Evolutionary conservation across 2,888 invertebrate genomes (phyloP).

Genomic region (Pteria penguin): DNA sequence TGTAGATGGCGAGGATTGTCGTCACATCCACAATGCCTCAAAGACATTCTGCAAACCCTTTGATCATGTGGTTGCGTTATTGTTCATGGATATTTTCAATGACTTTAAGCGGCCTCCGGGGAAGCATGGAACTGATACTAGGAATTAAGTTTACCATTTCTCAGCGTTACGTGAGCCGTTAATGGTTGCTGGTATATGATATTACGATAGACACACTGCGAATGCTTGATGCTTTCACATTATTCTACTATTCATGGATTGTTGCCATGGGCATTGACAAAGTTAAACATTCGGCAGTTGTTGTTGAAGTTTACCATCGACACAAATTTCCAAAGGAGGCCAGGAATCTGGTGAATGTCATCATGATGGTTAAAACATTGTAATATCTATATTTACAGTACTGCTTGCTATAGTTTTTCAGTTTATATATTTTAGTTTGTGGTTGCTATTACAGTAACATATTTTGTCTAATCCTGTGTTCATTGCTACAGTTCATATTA

Average conservation of each 20-base stretch:
- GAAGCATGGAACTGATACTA: conserved; percentile 35
- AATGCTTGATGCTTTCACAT: conserved; percentile 46
- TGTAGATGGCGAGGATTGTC: conserved; percentile 62
- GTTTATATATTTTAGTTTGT: too few species aligned
- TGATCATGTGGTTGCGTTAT: conserved; percentile 41
- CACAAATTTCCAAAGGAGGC: conserved; percentile 1
- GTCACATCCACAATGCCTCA: conserved; percentile 60
- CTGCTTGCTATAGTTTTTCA: too few species aligned
- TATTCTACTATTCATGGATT: conserved; percentile 42
- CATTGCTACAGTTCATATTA: too few species aligned
- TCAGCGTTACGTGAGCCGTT: conserved; percentile 44
- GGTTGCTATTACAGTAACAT: too few species aligned
- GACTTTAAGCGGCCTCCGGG: conserved; percentile 60
- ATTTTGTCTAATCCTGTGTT: too few species aligned
- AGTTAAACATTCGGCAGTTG: conserved; percentile 6
- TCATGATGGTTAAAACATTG: conserved; percentile 15
- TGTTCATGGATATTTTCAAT: conserved; percentile 50
- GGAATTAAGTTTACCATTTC: conserved; percentile 49
- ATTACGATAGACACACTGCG: conserved; percentile 42
- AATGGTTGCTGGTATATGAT: conserved; percentile 57
- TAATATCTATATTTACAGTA: too few species aligned
- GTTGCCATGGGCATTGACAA: neutral
- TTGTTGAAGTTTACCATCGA: conserved; percentile 34
- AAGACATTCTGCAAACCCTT: conserved; percentile 57
- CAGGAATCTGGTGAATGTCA: conserved; percentile 5